Evolutionary conservation across 2,888 invertebrate genomes (phyloP), one percentile per base, ranked within the genome.

Genomic region (Hemithea aestivaria): DNA sequence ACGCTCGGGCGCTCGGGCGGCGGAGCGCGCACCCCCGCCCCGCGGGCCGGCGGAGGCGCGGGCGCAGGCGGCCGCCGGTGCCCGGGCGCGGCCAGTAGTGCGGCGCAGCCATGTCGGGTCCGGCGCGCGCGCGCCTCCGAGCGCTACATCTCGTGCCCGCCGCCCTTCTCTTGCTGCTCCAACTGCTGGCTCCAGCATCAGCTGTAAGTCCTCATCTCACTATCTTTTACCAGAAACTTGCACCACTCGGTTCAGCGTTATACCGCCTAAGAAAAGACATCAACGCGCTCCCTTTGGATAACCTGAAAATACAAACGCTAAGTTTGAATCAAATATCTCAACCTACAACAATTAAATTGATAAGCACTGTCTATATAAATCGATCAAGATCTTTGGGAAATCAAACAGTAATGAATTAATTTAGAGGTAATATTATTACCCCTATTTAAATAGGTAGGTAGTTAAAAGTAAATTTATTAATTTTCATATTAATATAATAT

Each of bases 51-150:
- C 58, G 56, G 55, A 58, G 48, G 53, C 52, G 60, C 62, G 54
- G 60, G 45, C 53, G 21, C 33, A 32, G 58, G 30, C 50, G 54
- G 40, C 46, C 56, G 59, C 51, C 51, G 57, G 37, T 47, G 62
- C 53, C 67, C 68, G 73, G 73, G 76, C 78, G 77, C 73, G 73
- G 65, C 78, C 81, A 82, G 81, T 83, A 81, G 78, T 74, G 81
- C 73, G 76, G 78, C 80, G 77, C 80, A 82, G 83, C 81, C 84
- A 85, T 85, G 84, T 78, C 85, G 75, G 83, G 84, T 74, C 84
- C 78, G 83, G 82, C 79, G 83, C 83, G 83, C 73, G 74, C 75
- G 77, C 81, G 79, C 67, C 69, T 69, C 54, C 50, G 67, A 52
- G 74, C 73, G 76, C 68, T 70, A 53, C 69, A 67, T 60, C 68